Evolutionary conservation across 2,113 vertebrate species (phyloP).

Genomic region (Cynopterus brachyotis): DNA sequence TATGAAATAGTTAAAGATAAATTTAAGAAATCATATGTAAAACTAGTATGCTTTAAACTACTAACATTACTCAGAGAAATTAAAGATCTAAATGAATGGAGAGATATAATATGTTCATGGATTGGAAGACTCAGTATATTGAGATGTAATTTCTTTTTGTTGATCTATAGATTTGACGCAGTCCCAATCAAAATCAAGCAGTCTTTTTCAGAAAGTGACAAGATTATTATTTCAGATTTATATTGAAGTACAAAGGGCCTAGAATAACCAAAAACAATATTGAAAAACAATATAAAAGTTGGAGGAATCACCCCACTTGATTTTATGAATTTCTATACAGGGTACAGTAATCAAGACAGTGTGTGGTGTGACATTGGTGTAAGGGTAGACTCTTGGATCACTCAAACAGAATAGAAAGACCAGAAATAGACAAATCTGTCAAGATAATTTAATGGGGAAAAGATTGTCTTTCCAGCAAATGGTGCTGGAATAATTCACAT

Average conservation of each 20-base stretch:
- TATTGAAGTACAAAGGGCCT: background rate
- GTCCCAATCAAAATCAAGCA: background rate
- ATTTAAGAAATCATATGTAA: background rate
- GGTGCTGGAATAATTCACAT: background rate
- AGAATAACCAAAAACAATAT: background rate
- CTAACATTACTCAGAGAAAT: background rate
- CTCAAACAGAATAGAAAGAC: background rate
- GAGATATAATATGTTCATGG: background rate
- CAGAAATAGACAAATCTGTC: background rate
- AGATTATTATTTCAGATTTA: background rate
- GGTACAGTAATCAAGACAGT: background rate
- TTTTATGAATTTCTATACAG: background rate
- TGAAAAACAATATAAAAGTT: background rate
- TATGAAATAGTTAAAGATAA: background rate
- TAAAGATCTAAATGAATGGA: background rate
- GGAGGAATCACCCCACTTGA: background rate
- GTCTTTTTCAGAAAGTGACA: conserved; percentile 2
- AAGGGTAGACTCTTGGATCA: background rate
- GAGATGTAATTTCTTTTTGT: background rate
- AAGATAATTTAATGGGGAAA: background rate
- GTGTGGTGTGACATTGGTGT: background rate
- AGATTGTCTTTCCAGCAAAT: background rate
- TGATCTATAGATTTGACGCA: background rate
- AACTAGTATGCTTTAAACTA: background rate
- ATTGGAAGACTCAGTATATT: background rate